Conservation (phyloP, 1,140 invertebrate species). For the Lordiphosa stackelbergi region DNA sequence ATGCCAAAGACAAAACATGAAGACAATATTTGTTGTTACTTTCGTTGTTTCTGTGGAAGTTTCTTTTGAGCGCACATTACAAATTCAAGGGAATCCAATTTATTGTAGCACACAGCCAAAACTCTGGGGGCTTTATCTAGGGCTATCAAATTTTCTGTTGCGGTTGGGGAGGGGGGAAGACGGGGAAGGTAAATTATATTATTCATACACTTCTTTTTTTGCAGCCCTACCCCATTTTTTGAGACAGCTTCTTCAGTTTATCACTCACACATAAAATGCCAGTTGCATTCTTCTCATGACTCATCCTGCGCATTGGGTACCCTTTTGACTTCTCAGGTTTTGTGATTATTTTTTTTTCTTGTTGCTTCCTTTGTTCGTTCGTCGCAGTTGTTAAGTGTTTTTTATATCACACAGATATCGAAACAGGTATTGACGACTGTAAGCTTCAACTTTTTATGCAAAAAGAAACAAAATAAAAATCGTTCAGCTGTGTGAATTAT, state of each 20-base stretch:
- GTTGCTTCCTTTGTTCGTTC: slow-evolving; percentile 4
- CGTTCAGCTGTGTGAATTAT: slow-evolving; percentile 7
- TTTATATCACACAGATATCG: slow-evolving; percentile 3
- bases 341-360: not conserved
- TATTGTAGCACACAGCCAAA: slow-evolving; percentile 48
- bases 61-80: slow-evolving; percentile 64
- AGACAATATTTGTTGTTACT: slow-evolving; percentile 40
- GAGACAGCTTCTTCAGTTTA: slow-evolving; percentile 7
- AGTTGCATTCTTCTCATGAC: slow-evolving; percentile 8
- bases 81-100: slow-evolving; percentile 71
- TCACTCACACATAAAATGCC: not conserved
- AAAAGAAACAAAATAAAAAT: slow-evolving; percentile 1
- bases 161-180: not conserved
- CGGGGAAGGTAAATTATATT: not conserved
- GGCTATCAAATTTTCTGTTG: slow-evolving; percentile 47
- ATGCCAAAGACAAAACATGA: slow-evolving; percentile 37
- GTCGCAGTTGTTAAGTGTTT: slow-evolving; percentile 9
- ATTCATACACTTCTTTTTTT: not conserved
- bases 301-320: slow-evolving; percentile 2
- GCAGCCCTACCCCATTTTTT: slow-evolving; percentile 5
- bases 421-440: slow-evolving; percentile 6
- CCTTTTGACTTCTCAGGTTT: slow-evolving; percentile 8
- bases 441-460: slow-evolving; percentile 2
- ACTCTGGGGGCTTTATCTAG: slow-evolving; percentile 43
- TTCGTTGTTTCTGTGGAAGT: slow-evolving; percentile 51